Evolutionary conservation across 2,888 invertebrate genomes (phyloP).

Genomic region (Lymantria dispar): DNA sequence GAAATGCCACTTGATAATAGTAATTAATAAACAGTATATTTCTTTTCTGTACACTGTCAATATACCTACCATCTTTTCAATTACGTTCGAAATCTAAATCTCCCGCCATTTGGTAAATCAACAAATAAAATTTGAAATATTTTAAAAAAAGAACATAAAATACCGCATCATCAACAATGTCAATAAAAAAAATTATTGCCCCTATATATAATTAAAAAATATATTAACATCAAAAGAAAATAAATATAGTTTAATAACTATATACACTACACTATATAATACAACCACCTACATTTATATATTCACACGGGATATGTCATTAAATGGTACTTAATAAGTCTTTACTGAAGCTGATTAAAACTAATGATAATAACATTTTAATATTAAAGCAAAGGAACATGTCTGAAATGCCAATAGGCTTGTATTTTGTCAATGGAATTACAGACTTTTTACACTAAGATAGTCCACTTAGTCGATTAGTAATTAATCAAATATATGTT

Average conservation of each 20-base stretch:
- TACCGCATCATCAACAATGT: conserved; percentile 62
- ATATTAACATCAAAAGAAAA: conserved; percentile 37
- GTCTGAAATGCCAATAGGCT: conserved; percentile 44
- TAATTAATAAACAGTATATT: not conserved
- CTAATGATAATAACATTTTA: conserved; percentile 57
- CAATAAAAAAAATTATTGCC: conserved; percentile 70
- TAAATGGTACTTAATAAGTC: conserved; percentile 68
- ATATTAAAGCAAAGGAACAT: conserved; percentile 65
- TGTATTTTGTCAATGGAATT: not conserved
- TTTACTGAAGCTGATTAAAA: conserved; percentile 66
- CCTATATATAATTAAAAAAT: conserved; percentile 38
- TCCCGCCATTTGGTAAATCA: conserved; percentile 25
- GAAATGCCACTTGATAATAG: not conserved
- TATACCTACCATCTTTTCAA: not conserved
- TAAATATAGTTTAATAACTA: conserved; percentile 50
- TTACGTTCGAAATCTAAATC: not conserved
- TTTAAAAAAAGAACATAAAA: conserved; percentile 58
- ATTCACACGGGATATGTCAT: conserved; percentile 78
- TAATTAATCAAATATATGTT: conserved; percentile 15
- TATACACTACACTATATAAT: conserved; percentile 78
- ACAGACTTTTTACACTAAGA: conserved; percentile 4
- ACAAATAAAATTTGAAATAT: conserved; percentile 58
- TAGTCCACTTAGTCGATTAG: conserved; percentile 7
- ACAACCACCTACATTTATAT: conserved; percentile 64
- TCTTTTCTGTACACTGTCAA: not conserved